Percentiles rank a stretch among this genome's conserved stretches.
phyloP scores from a whole-genome alignment of 2,797 vertebrate species.

The Discoglossus pictus region DNA sequence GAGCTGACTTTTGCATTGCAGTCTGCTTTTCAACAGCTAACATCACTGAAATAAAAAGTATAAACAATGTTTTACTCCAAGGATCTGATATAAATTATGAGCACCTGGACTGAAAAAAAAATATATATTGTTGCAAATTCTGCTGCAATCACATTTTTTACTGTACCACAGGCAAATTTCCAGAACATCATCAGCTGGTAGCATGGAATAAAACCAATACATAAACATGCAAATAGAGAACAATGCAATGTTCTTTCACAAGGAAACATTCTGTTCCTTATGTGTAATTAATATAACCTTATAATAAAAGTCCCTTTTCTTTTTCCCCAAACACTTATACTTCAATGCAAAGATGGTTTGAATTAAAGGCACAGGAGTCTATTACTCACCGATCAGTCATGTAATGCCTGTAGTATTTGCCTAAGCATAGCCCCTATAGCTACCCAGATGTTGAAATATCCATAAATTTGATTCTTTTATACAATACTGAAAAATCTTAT shows the following conservation, averaged over 20 bases:
- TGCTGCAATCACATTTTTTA: too few relatives aligned
- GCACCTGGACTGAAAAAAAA: not conserved
- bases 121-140: not conserved
- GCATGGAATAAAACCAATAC: too few relatives aligned
- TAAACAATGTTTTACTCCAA: not conserved
- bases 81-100: not conserved
- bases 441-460: too few relatives aligned
- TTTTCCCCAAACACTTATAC: not conserved
- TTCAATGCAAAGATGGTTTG: conserved; percentile 25
- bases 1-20: too few relatives aligned
- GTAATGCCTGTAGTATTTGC: too few relatives aligned
- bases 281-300: not conserved
- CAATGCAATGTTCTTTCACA: not conserved
- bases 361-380: conserved; percentile 7
- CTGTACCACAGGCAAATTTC: too few relatives aligned
- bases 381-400: too few relatives aligned
- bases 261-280: not conserved
- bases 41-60: not conserved
- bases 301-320: not conserved
- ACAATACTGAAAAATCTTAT: too few relatives aligned
- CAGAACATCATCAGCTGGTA: too few relatives aligned
- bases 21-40: too few relatives aligned
- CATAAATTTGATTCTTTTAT: too few relatives aligned
- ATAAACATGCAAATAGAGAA: not conserved
- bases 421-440: too few relatives aligned